Percentiles rank a stretch among this genome's conserved stretches.
phyloP scores from a whole-genome alignment of 2,797 vertebrate genomes.

The Erethizon dorsatum region DNA sequence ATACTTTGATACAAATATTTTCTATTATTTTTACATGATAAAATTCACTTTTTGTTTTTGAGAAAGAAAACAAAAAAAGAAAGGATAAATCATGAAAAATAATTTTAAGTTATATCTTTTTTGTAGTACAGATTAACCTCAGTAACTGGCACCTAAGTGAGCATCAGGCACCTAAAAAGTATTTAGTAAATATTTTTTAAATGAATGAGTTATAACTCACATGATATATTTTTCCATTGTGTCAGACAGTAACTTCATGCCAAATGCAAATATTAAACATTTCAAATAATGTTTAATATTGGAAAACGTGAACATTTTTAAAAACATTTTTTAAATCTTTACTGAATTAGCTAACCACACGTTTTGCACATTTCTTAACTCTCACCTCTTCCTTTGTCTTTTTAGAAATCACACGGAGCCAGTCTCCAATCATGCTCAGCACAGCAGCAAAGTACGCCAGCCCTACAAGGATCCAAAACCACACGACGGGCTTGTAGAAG shows the following conservation, averaged over 20 bases:
- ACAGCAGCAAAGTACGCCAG: conserved; percentile 99
- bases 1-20: background rate
- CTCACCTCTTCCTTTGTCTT: conserved; percentile 99
- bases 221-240: background rate
- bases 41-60: background rate
- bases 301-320: background rate
- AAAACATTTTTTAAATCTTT: background rate
- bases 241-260: background rate
- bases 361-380: background rate
- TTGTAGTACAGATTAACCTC: background rate
- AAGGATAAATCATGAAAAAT: background rate
- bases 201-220: background rate
- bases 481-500: conserved; percentile 98
- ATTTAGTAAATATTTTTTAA: background rate
- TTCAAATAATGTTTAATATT: background rate
- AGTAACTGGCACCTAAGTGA: background rate
- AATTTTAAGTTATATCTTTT: background rate
- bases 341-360: background rate
- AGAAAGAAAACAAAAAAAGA: background rate
- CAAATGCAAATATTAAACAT: background rate
- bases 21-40: conserved; percentile 35
- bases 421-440: conserved; percentile 99
- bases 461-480: conserved; percentile 99
- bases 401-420: conserved; percentile 98
- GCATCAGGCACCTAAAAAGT: background rate